phyloP scores from a whole-genome alignment of 2,113 vertebrate species.

The Nematolebias whitei region DNA sequence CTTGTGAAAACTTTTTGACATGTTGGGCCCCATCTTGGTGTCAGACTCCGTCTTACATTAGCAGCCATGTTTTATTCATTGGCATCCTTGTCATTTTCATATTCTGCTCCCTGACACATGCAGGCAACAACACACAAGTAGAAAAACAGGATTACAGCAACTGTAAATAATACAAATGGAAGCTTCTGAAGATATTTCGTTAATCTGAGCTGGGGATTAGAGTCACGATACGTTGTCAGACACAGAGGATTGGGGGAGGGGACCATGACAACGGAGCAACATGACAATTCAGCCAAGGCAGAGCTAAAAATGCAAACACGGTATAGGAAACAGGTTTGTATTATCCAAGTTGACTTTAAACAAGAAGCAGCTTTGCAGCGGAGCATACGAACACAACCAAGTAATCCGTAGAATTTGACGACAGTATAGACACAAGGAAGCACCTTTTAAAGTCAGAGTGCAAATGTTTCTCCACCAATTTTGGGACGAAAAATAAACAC shows the following conservation, averaged over 20 bases:
- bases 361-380: slow-evolving; percentile 47
- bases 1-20: slow-evolving; percentile 44
- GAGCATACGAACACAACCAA: slow-evolving; percentile 41
- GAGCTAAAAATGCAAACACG: slow-evolving; percentile 9
- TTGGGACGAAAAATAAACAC: too few species aligned
- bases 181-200: slow-evolving; percentile 62
- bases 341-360: slow-evolving; percentile 53
- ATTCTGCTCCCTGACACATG: slow-evolving; percentile 29
- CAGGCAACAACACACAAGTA: slow-evolving; percentile 49
- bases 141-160: slow-evolving; percentile 75
- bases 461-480: too few species aligned
- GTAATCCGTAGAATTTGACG: not conserved
- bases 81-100: slow-evolving; percentile 47
- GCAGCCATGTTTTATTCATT: slow-evolving; percentile 73
- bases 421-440: too few species aligned
- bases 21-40: slow-evolving; percentile 33
- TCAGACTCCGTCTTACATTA: slow-evolving; percentile 63
- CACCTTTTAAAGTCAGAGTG: too few species aligned
- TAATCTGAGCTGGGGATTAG: slow-evolving; percentile 76
- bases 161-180: slow-evolving; percentile 71
- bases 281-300: slow-evolving; percentile 24
- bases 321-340: slow-evolving; percentile 29
- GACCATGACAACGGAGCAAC: slow-evolving; percentile 26
- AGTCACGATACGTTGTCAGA: slow-evolving; percentile 66
- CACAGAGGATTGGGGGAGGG: slow-evolving; percentile 16